A percentile compares a stretch with the other conserved stretches of the same genome.
phyloP scores from a whole-genome alignment of 1,140 invertebrate species.

The Nasonia longicornis region DNA sequence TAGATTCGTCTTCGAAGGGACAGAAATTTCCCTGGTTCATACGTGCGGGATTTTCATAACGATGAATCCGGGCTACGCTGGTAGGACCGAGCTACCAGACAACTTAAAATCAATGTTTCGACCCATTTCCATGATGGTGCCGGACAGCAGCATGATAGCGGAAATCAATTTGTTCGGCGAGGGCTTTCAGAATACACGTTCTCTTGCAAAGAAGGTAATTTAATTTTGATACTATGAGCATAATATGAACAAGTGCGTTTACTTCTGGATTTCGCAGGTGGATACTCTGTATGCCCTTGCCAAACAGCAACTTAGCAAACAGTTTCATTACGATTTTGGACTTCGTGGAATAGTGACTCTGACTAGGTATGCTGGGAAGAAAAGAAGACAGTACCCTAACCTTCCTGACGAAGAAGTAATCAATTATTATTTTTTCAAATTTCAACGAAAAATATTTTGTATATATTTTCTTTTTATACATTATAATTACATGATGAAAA shows the following conservation, averaged over 20 bases:
- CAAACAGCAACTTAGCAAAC: slow-evolving; percentile 81
- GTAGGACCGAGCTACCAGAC: slow-evolving; percentile 89
- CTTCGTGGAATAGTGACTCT: slow-evolving; percentile 86
- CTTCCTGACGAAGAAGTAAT: slow-evolving; percentile 81
- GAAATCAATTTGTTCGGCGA: slow-evolving; percentile 90
- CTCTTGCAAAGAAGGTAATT: slow-evolving; percentile 81
- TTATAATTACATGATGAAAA: neutral
- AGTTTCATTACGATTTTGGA: slow-evolving; percentile 90
- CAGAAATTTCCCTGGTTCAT: slow-evolving; percentile 77
- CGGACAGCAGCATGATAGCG: slow-evolving; percentile 89
- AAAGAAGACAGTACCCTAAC: slow-evolving; percentile 77
- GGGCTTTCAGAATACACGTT: slow-evolving; percentile 84
- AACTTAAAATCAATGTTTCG: slow-evolving; percentile 94
- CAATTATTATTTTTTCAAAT: neutral
- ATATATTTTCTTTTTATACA: neutral
- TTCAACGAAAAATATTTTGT: neutral
- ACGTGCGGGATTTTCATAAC: slow-evolving; percentile 91
- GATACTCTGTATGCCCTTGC: slow-evolving; percentile 80
- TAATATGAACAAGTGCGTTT: neutral
- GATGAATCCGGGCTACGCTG: slow-evolving; percentile 93
- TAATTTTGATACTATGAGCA: neutral
- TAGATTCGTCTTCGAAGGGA: slow-evolving; percentile 85
- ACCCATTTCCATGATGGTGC: slow-evolving; percentile 95
- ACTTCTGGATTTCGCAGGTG: slow-evolving; percentile 64
- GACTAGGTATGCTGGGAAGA: slow-evolving; percentile 84